Base-by-base conservation (phyloP, 37 sponge, comb jelly and placozoan species). In the Oopsacas minuta region DNA sequence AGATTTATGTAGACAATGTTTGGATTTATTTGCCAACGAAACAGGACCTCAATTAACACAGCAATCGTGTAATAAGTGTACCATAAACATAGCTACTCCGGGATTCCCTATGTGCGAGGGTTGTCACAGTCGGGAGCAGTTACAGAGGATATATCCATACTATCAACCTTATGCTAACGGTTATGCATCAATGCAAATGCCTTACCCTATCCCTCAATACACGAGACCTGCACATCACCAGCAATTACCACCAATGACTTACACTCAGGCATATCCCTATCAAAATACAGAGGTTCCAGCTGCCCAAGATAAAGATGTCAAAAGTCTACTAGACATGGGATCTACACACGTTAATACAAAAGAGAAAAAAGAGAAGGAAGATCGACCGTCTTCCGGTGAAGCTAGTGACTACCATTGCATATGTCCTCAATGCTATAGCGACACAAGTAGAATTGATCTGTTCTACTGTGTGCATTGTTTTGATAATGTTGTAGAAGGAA, bases 401-500 rank as follows among this genome's bases (percentile, higher is more conserved):
- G 22, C 20, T 25, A 34, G 28, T 12, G 7, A 10, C 30, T n/a
- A 61, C 30, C 75, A 61, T 34, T 61, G 75, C 28, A n/a, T 61
- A n/a, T 61, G 75, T 61, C 75, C 75, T 3, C 75, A 61, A 3
- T 61, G 75, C 22, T 61, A 61, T n/a, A 61, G 75, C 75, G 75
- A 61, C 28, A 61, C 28, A 7, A 61, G 75, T 61, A 10, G 30
- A n/a, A 5, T 32, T 7, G 75, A 61, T 12, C 28, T 61, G 30
- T 61, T 25, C 75, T 61, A 61, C 75, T 61, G 75, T n/a, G 1
- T 12, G 22, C 75, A 61, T 34, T 61, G 75, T 12, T 61, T 61
- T 20, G 75, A 20, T 10, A 61, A 12, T 25, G 75, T 61, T 25
- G 20, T 61, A 34, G 32, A 61, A 34, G 30, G 30, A 25, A 34